Evolutionary conservation across 2,113 vertebrate genomes (phyloP).

Genomic region (Chelonoidis abingdonii): DNA sequence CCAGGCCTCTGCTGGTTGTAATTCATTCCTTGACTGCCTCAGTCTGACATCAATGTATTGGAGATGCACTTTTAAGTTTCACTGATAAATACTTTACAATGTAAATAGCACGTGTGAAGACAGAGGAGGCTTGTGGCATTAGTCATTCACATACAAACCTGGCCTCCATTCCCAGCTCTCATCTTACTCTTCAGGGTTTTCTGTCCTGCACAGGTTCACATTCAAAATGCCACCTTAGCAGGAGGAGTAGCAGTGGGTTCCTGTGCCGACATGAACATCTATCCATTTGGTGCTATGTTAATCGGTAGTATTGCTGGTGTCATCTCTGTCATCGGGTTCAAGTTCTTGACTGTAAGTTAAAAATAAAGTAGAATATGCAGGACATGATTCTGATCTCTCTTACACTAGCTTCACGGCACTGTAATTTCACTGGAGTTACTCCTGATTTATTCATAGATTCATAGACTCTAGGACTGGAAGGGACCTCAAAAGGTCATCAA

Average conservation of each 20-base stretch:
- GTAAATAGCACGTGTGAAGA: background rate
- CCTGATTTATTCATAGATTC: background rate
- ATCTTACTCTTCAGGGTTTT: background rate
- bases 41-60: background rate
- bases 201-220: constrained; percentile 85
- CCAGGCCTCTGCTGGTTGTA: background rate
- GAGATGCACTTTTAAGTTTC: background rate
- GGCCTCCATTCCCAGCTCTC: fast-evolving
- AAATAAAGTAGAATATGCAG: background rate
- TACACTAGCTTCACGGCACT: background rate
- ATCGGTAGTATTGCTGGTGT: constrained; percentile 89
- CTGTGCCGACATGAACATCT: constrained; percentile 89
- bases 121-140: background rate
- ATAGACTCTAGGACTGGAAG: too few relatives aligned
- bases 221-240: constrained; percentile 96
- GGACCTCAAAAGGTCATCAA: too few relatives aligned
- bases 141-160: background rate
- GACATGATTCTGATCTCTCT: background rate
- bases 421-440: background rate
- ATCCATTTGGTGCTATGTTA: constrained; percentile 85
- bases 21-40: background rate
- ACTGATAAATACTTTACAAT: background rate
- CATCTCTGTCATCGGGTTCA: constrained; percentile 92
- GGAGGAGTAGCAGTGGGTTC: constrained; percentile 97
- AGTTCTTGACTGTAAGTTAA: constrained; percentile 86